Percentiles rank a stretch among this genome's conserved stretches.
Conservation (phyloP, 2,888 invertebrate genomes). For the Pandemis corylana region DNA sequence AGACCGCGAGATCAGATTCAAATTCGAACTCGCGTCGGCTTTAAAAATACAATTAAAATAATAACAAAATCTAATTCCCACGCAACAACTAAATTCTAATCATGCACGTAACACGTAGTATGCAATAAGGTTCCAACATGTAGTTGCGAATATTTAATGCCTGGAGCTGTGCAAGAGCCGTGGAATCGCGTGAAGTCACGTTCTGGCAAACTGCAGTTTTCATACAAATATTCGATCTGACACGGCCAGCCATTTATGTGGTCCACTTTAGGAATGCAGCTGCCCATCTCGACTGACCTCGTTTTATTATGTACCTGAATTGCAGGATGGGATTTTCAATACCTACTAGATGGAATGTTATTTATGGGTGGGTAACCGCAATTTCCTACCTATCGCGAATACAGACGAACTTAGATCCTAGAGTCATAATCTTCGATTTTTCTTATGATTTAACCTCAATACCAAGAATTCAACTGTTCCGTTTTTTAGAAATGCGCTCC, state of each 20-base stretch:
- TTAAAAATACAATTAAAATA: not conserved
- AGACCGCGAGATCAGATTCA: too few species aligned
- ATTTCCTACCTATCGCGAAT: too few species aligned
- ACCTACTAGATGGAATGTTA: not conserved
- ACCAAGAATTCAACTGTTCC: not conserved
- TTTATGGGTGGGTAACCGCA: too few species aligned
- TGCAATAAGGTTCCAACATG: not conserved
- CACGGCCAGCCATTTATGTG: slow-evolving; percentile 34
- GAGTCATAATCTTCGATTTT: too few species aligned
- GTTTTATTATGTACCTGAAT: slow-evolving; percentile 31
- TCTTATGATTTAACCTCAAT: too few species aligned
- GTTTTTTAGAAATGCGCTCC: not conserved
- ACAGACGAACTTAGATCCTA: too few species aligned
- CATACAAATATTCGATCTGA: slow-evolving; percentile 39
- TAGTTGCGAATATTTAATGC: slow-evolving; percentile 28
- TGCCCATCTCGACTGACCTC: slow-evolving; percentile 26
- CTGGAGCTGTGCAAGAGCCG: slow-evolving; percentile 20
- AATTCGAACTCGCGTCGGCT: too few species aligned
- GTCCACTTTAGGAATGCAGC: slow-evolving; percentile 32
- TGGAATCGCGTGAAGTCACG: slow-evolving; percentile 35
- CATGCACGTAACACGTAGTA: not conserved
- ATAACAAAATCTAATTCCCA: not conserved
- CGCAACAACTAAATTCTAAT: not conserved
- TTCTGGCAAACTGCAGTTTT: slow-evolving; percentile 37
- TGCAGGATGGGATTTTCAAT: slow-evolving; percentile 28